phyloP scores from a whole-genome alignment of 2,113 vertebrate genomes.

The Laterallus jamaicensis region DNA sequence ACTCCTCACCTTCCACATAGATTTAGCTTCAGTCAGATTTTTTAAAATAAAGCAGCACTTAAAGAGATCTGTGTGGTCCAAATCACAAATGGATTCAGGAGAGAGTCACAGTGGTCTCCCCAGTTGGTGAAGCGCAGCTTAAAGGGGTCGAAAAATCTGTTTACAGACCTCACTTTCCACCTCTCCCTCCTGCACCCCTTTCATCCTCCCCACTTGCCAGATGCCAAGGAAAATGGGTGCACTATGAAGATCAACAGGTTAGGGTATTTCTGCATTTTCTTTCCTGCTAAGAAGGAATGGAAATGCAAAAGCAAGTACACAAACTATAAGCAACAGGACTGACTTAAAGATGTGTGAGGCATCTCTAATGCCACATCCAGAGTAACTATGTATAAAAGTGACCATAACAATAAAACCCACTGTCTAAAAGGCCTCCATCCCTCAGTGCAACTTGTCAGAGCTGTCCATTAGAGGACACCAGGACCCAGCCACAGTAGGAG shows the following conservation, averaged over 20 bases:
- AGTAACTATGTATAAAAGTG: not conserved
- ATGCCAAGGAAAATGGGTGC: not conserved
- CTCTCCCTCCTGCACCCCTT: not conserved
- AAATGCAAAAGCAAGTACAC: not conserved
- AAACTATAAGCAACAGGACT: not conserved
- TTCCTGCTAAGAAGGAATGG: not conserved
- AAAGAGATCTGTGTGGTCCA: not conserved
- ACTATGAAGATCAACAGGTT: not conserved
- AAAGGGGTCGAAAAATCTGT: not conserved
- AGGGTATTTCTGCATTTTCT: not conserved
- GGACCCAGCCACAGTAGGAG: not conserved
- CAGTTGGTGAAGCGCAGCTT: not conserved
- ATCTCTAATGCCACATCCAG: not conserved
- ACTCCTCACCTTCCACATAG: not conserved
- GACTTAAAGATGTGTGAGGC: not conserved
- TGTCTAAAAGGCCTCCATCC: not conserved
- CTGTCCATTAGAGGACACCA: conserved; percentile 20
- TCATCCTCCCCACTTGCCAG: not conserved
- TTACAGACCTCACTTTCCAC: not conserved
- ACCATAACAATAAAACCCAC: not conserved
- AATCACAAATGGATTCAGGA: not conserved
- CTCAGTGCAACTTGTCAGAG: not conserved
- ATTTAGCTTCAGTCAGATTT: not conserved
- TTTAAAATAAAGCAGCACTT: not conserved
- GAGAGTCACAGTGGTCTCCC: not conserved